These are phyloP conservation scores for Hypercompe scribonia DNA, from an alignment of 2,888 invertebrate species.

Conservation along the genomic window DNA sequence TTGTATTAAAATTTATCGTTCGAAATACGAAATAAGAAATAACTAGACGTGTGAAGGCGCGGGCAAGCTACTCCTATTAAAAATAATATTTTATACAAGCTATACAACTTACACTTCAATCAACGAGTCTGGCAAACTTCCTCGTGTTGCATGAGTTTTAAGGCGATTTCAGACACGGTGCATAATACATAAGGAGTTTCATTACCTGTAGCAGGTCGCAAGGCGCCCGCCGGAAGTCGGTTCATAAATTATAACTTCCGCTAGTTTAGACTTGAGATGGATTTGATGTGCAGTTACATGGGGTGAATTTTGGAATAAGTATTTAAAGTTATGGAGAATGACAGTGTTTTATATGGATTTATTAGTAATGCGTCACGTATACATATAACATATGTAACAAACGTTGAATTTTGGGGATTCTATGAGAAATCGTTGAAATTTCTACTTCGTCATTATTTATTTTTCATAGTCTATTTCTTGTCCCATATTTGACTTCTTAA, in stretches of 20 bases:
- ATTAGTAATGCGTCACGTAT: too few relatives aligned
- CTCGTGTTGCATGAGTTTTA: slow-evolving; percentile 43
- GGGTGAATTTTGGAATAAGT: slow-evolving; percentile 44
- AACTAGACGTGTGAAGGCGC: background rate
- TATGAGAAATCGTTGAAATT: background rate
- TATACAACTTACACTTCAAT: slow-evolving; percentile 10
- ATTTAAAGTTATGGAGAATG: background rate
- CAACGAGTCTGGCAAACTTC: slow-evolving; percentile 44
- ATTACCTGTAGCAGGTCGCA: slow-evolving; percentile 66
- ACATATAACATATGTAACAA: background rate
- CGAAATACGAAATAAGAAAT: background rate
- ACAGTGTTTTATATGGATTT: background rate
- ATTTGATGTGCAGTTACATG: slow-evolving; percentile 59
- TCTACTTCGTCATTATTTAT: background rate
- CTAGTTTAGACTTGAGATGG: slow-evolving; percentile 76
- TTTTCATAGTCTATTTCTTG: background rate
- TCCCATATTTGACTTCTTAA: background rate
- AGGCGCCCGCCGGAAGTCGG: slow-evolving; percentile 74
- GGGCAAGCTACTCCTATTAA: background rate
- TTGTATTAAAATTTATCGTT: background rate
- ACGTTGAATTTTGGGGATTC: background rate
- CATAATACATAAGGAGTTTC: slow-evolving; percentile 78
- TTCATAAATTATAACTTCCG: slow-evolving; percentile 86
- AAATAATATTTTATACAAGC: background rate
- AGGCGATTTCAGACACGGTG: slow-evolving; percentile 73